Evolutionary conservation across 2,113 vertebrate genomes (phyloP).

Genomic region (Archilochus colubris): DNA sequence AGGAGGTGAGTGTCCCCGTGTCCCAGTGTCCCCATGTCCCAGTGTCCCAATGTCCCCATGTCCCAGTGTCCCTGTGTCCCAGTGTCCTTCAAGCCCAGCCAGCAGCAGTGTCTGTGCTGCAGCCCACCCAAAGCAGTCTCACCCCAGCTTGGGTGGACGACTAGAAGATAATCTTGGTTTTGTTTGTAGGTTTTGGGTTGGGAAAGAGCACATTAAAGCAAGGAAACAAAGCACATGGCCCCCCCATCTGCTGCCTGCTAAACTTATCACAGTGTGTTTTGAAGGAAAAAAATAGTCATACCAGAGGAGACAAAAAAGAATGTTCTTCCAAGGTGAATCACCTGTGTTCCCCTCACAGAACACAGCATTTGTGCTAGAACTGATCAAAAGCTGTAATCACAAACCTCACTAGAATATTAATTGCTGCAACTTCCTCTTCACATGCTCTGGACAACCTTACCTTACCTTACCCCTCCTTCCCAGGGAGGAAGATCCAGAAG

Average conservation of each 20-base stretch:
- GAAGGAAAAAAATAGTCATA: background rate
- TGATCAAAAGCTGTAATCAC: background rate
- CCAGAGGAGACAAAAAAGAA: background rate
- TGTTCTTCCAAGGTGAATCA: background rate
- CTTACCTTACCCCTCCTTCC: background rate
- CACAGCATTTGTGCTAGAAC: background rate
- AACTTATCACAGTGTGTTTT: fast-evolving
- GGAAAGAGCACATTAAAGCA: background rate
- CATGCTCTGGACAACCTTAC: background rate
- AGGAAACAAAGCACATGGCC: background rate
- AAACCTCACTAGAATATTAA: background rate
- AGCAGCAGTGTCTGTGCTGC: no score
- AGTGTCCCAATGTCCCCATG: no score
- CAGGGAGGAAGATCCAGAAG: background rate
- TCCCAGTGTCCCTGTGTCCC: no score
- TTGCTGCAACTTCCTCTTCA: background rate
- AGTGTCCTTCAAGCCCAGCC: no score
- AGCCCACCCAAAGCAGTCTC: background rate
- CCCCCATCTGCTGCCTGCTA: background rate
- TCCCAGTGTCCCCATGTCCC: background rate
- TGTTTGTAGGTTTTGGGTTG: background rate
- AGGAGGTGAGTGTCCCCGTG: background rate
- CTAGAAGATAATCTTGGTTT: background rate
- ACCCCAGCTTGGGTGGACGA: background rate
- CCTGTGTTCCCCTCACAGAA: background rate